A percentile compares a stretch with the other conserved stretches of the same genome.
phyloP scores from a whole-genome alignment of 1,140 invertebrate genomes.

The Hypsibius dujardini region DNA sequence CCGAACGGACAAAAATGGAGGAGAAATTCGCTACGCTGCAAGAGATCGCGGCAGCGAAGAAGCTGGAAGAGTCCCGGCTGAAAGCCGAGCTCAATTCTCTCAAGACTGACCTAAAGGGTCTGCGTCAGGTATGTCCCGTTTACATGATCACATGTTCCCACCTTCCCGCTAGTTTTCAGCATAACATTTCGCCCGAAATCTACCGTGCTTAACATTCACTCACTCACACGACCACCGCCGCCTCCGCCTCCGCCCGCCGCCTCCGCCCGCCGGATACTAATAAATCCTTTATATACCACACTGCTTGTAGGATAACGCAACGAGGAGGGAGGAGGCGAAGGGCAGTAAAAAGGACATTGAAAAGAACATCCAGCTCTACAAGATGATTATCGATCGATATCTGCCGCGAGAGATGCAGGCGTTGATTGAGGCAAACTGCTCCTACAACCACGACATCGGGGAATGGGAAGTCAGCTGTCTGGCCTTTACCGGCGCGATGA shows the following conservation, averaged over 20 bases:
- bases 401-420: conserved; percentile 78
- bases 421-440: conserved; percentile 73
- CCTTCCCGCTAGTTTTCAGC: too few species aligned
- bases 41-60: conserved; percentile 78
- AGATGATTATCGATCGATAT: conserved; percentile 59
- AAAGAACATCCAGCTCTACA: conserved; percentile 73
- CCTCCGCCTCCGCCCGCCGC: too few species aligned
- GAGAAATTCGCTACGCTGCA: conserved; percentile 82
- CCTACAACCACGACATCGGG: conserved; percentile 94
- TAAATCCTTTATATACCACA: conserved; percentile 27
- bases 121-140: conserved; percentile 1
- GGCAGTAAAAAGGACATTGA: conserved; percentile 75
- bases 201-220: too few species aligned
- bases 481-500: conserved; percentile 97
- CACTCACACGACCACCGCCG: too few species aligned
- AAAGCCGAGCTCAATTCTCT: conserved; percentile 24
- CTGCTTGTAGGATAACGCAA: conserved; percentile 78
- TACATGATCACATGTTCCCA: too few species aligned
- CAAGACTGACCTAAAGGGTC: conserved; percentile 6
- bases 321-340: conserved; percentile 83
- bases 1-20: conserved; percentile 81
- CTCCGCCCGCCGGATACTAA: neutral
- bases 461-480: conserved; percentile 96
- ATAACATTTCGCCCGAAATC: too few species aligned
- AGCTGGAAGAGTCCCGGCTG: conserved; percentile 60